phyloP scores from a whole-genome alignment of 2,888 invertebrate species.

The Fabriciana adippe region DNA sequence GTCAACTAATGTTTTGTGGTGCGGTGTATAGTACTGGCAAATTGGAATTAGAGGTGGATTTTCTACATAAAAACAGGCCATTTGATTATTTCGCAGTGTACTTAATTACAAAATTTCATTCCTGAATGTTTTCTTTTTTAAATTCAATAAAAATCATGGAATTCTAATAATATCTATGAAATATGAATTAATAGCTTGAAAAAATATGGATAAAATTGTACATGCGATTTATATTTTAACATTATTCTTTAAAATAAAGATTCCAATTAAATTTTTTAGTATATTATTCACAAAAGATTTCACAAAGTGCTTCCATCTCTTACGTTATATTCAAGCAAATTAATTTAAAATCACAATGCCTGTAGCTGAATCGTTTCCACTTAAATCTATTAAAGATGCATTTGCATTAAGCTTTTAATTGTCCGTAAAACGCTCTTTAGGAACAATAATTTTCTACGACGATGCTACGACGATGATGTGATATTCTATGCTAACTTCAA shows the following conservation, averaged over 20 bases:
- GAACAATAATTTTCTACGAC: too few relatives aligned
- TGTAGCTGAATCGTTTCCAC: conserved; percentile 39
- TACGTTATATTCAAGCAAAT: conserved; percentile 41
- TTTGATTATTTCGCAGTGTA: neutral
- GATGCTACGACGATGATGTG: too few relatives aligned
- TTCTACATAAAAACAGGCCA: conserved; percentile 13
- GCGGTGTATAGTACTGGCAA: conserved; percentile 17
- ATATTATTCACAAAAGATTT: conserved; percentile 32
- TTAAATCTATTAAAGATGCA: conserved; percentile 29
- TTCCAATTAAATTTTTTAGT: conserved; percentile 35
- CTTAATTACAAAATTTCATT: too few relatives aligned
- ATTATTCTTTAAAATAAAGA: conserved; percentile 14
- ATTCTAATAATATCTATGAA: neutral
- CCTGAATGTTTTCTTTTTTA: too few relatives aligned
- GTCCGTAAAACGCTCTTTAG: too few relatives aligned
- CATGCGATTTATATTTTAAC: conserved; percentile 9
- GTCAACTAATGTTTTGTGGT: conserved; percentile 40
- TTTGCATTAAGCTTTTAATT: conserved; percentile 10
- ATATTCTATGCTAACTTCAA: too few relatives aligned
- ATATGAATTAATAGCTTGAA: too few relatives aligned
- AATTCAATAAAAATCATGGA: neutral
- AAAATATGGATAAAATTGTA: neutral
- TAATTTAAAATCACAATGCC: conserved; percentile 54
- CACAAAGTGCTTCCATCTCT: conserved; percentile 37
- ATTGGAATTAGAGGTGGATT: conserved; percentile 9